A percentile compares a stretch with the other conserved stretches of the same genome.
These are phyloP conservation scores for Streblospio benedicti DNA, from an alignment of 1,140 invertebrate genomes.

Conservation along the genomic window DNA sequence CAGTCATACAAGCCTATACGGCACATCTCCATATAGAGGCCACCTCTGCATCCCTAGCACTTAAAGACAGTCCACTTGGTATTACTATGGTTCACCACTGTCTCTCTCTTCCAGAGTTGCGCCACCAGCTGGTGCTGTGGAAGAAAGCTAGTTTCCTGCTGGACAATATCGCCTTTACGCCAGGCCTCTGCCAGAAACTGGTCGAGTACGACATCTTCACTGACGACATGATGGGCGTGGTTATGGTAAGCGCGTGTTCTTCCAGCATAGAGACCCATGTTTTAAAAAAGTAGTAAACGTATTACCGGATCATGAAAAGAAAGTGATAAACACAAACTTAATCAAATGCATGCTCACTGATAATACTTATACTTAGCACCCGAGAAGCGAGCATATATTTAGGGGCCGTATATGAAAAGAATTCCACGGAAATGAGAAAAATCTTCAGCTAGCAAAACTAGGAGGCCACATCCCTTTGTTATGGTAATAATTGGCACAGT, in stretches of 20 bases:
- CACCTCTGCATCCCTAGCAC: too few relatives aligned
- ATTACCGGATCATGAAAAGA: background rate
- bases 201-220: background rate
- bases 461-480: too few relatives aligned
- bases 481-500: background rate
- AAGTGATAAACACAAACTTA: background rate
- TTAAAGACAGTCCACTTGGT: too few relatives aligned
- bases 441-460: too few relatives aligned
- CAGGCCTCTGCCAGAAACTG: background rate
- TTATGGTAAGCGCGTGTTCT: background rate
- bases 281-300: too few relatives aligned
- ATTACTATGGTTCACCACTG: too few relatives aligned
- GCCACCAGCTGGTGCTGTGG: slow-evolving; percentile 6
- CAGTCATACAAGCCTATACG: too few relatives aligned
- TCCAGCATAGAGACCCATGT: background rate
- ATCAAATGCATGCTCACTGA: background rate
- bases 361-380: background rate
- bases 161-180: background rate
- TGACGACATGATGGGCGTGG: background rate
- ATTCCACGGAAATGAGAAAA: too few relatives aligned
- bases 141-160: background rate
- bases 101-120: too few relatives aligned
- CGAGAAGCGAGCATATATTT: background rate
- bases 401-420: background rate
- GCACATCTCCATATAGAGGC: too few relatives aligned